phyloP scores from a whole-genome alignment of 1,140 invertebrate species.

The Orchestia grillus region DNA sequence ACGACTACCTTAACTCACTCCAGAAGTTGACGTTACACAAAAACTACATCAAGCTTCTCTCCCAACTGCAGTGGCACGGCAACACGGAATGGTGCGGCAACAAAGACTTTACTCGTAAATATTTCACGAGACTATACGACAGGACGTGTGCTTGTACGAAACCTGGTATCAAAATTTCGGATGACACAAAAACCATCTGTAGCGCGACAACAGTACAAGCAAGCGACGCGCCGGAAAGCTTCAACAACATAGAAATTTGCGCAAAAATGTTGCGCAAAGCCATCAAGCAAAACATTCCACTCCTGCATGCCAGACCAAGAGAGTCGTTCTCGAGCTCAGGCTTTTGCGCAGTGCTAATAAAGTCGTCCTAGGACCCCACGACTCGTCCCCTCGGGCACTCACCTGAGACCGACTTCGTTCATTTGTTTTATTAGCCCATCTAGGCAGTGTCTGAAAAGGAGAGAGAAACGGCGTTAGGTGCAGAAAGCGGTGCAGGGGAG shows the following conservation, averaged over 20 bases:
- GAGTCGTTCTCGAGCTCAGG: not conserved
- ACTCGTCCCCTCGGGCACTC: not conserved
- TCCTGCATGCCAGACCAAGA: not conserved
- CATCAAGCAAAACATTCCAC: not conserved
- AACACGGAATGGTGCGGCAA: not conserved
- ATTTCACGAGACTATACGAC: not conserved
- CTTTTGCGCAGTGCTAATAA: not conserved
- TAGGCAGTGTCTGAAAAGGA: slow-evolving; percentile 50
- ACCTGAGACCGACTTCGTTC: slow-evolving; percentile 44
- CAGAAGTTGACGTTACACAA: not conserved
- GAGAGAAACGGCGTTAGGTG: slow-evolving; percentile 18
- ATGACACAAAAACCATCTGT: not conserved
- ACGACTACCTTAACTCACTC: not conserved
- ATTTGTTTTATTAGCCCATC: slow-evolving; percentile 50
- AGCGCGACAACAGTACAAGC: not conserved
- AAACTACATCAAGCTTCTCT: not conserved
- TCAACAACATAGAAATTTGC: not conserved
- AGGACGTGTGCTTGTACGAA: not conserved
- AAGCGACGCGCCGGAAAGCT: not conserved
- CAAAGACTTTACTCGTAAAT: not conserved
- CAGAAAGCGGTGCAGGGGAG: not conserved
- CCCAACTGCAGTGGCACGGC: not conserved
- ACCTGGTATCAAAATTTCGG: not conserved
- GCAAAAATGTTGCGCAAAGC: not conserved
- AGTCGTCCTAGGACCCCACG: not conserved